phyloP scores from a whole-genome alignment of 2,113 vertebrate genomes.

The Rattus rattus region DNA sequence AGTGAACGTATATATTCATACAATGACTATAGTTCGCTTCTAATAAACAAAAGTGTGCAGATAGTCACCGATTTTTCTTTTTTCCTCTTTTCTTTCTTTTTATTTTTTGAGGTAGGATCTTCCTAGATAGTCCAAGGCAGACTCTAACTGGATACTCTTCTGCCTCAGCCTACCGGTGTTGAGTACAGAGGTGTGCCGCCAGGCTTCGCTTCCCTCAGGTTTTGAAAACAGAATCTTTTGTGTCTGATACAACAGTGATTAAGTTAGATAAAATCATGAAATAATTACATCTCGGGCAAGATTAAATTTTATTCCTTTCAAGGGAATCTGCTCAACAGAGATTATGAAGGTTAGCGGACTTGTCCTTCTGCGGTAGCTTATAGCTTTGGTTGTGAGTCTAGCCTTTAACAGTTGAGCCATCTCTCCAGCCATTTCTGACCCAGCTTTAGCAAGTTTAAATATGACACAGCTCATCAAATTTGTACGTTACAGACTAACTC shows the following conservation, averaged over 20 bases:
- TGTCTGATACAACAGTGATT: neutral
- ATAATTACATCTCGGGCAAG: neutral
- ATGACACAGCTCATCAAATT: neutral
- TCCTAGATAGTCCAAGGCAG: neutral
- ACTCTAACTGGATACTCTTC: neutral
- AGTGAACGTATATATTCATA: neutral
- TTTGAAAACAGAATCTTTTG: neutral
- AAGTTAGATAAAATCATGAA: neutral
- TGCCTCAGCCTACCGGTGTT: neutral
- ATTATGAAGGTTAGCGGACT: neutral
- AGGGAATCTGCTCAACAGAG: neutral
- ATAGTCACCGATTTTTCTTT: neutral
- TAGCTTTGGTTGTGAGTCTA: too few relatives aligned
- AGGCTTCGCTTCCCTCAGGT: neutral
- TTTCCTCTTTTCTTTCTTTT: neutral
- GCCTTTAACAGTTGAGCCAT: too few relatives aligned
- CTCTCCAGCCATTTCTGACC: too few relatives aligned
- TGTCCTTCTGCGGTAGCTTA: neutral
- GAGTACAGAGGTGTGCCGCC: neutral
- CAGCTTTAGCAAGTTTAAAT: neutral
- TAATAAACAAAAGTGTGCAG: neutral
- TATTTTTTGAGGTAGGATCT: neutral
- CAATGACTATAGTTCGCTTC: neutral
- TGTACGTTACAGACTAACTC: neutral
- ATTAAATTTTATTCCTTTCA: neutral